Base-by-base conservation (phyloP, 2,888 invertebrate species). In the Patella caerulea region DNA sequence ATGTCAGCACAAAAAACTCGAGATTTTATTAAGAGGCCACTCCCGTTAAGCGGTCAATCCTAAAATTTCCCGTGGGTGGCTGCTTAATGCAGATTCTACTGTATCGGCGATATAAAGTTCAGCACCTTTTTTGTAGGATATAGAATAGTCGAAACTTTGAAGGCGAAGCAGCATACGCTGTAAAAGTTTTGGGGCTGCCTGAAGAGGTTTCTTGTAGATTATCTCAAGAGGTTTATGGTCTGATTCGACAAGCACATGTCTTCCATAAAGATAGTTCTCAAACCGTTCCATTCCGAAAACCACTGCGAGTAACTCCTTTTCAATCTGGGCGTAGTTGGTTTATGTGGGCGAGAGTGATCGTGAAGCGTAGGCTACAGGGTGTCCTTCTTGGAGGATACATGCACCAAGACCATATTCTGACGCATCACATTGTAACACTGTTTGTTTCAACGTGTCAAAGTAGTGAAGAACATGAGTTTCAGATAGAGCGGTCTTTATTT, bases 171-270 rank as follows among this genome's bases (percentile, higher is more conserved):
- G 17, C 76, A 79, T 77, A 9, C 74, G 45, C 45, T 79, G 73
- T 14, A 79, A 17, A 12, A 56, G 53, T 71, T 79, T 79, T 2
- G 74, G 77, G 5, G 77, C 54, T 19, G 72, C 69, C 24, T 74
- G 72, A 2, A 78, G 77, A 73, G 56, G 65, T 34, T 82, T 80
- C 11, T 69, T 24, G 15, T 71, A 34, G 14, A 80, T 80, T 14
- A 72, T 55, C 24, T 80, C 77, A 12, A 78, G 53, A 4, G 82
- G 82, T 69, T 80, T 80, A 52, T 81, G 81, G 29, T 81, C 82
- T 3, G 82, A 74, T 24, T 80, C 76, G 15, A 80, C 74, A 24
- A 34, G 17, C n/a, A 78, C 74, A 17, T 73, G 55, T 54, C 75
- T 72, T 3, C 82, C 76, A 65, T 76, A 81, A 4, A 75, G 53